Base-by-base conservation (phyloP, 2,113 vertebrate genomes). In the Otis tarda region DNA sequence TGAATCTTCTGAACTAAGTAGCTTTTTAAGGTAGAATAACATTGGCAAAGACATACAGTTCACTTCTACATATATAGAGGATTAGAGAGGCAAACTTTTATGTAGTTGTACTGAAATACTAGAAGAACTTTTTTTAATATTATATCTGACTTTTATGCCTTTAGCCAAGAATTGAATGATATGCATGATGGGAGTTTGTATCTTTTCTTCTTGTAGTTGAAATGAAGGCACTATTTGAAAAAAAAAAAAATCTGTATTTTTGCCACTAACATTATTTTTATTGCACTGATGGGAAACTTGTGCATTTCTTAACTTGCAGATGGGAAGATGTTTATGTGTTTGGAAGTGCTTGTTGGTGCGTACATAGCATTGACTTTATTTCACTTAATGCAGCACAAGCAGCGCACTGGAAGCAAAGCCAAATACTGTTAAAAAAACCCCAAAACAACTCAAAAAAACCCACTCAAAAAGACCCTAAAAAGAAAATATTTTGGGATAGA, bases 131-230 rank as follows among this genome's bases (percentile, higher is more conserved):
- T 27, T 50, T 28, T 55, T 13, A 39, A 7, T 61, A 43, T 53
- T 41, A 24, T 41, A 12, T 86, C 30, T 86, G 24, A 60, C 19
- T 15, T 39, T 5, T 25, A 60, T 55, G 30, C 7, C 12, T 67
- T 82, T 27, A 77, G 43, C 33, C 12, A 43, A 52, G 23, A 77
- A 45, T 7, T 74, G 27, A 18, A 23, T 68, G 19, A 12, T 33
- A 43, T 43, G 22, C 2, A 5, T 35, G 2, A 41, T 5, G 3
- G 8, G 9, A 41, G 2, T 68, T 68, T 68, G 1, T 18, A 31
- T 24, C 1, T 33, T 57, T 83, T 75, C 61, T 60, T 65, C 13
- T 53, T 52, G n/a, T 10, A 11, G 13, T 65, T 73, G 31, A 76
- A 68, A 52, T 33, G 1, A 10, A 63, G 4, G 2, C 7, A 56